phyloP scores from a whole-genome alignment of 2,113 vertebrate species.

The Felis catus region DNA sequence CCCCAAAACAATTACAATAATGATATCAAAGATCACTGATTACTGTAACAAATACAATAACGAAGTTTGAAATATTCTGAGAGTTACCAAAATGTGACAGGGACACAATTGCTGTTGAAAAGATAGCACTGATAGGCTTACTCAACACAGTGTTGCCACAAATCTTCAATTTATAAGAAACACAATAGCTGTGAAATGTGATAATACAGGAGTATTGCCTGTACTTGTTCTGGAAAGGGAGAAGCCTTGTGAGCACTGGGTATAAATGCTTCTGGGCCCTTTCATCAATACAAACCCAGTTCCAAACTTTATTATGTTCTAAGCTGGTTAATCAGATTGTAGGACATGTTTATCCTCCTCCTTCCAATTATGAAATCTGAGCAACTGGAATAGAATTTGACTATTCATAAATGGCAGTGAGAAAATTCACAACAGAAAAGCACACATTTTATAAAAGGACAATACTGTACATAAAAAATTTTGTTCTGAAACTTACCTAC shows the following conservation, averaged over 20 bases:
- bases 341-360: neutral
- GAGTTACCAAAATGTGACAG: neutral
- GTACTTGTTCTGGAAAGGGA: conserved; percentile 25
- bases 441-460: neutral
- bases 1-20: neutral
- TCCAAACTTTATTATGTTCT: neutral
- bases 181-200: neutral
- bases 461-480: neutral
- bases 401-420: neutral
- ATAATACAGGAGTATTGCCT: neutral
- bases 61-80: neutral
- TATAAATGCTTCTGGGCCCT: neutral
- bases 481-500: neutral
- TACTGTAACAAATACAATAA: neutral
- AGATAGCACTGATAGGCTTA: neutral
- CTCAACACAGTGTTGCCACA: neutral
- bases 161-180: neutral
- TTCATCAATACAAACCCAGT: neutral
- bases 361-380: neutral
- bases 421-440: conserved; percentile 35
- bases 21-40: neutral
- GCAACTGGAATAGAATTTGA: neutral
- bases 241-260: neutral
- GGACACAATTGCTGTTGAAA: neutral
- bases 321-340: neutral